Evolutionary conservation across 2,888 invertebrate genomes (phyloP).

Genomic region (Papilio elwesi): DNA sequence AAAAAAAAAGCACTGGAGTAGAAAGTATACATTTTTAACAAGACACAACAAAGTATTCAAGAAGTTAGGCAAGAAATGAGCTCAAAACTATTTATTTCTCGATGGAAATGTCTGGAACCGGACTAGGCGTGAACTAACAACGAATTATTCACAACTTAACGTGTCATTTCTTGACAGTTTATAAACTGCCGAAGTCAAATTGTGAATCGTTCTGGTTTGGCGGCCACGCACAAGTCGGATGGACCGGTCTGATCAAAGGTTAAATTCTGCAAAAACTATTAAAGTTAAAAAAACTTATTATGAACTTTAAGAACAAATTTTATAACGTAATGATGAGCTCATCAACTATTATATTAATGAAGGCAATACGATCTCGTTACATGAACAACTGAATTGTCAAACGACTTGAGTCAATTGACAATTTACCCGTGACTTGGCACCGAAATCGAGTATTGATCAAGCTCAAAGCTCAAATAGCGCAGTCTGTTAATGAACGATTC

Average conservation of each 20-base stretch:
- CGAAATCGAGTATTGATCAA: constrained; percentile 38
- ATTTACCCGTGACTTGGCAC: constrained; percentile 41
- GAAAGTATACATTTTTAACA: constrained; percentile 11
- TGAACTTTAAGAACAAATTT: background rate
- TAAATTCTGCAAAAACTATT: too few relatives aligned
- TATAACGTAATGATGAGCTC: constrained; percentile 4
- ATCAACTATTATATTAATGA: constrained; percentile 34
- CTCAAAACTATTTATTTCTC: too few relatives aligned
- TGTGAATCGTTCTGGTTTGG: too few relatives aligned
- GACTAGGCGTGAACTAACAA: too few relatives aligned
- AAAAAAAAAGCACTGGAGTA: constrained; percentile 34
- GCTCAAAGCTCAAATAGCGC: constrained; percentile 35
- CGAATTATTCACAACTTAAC: too few relatives aligned
- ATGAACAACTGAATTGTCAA: constrained; percentile 39
- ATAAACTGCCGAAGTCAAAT: too few relatives aligned
- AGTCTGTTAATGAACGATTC: constrained; percentile 35
- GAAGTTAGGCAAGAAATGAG: background rate
- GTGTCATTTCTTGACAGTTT: too few relatives aligned
- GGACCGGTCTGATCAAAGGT: too few relatives aligned
- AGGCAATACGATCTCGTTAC: constrained; percentile 37
- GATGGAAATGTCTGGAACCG: too few relatives aligned
- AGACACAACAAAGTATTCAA: background rate
- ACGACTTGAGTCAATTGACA: constrained; percentile 39
- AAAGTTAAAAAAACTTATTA: too few relatives aligned
- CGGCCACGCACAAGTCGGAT: too few relatives aligned